Evolutionary conservation across 2,888 invertebrate genomes (phyloP).

Genomic region (Heliothis peltigera): DNA sequence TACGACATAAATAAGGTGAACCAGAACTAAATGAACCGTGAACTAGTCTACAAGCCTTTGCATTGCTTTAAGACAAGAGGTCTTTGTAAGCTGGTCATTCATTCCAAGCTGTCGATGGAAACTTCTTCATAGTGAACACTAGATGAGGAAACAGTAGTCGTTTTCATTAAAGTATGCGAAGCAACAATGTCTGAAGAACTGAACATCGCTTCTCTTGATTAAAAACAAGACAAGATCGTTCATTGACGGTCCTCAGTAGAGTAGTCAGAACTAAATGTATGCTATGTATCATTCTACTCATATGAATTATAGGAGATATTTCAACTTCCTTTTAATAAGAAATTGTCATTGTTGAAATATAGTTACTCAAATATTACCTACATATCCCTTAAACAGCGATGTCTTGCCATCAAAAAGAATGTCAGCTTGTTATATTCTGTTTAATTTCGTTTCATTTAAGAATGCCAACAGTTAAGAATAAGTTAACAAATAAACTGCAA

Average conservation of each 20-base stretch:
- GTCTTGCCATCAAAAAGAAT: no score
- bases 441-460: no score
- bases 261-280: no score
- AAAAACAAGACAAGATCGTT: conserved; percentile 15
- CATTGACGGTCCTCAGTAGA: neutral
- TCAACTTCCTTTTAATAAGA: no score
- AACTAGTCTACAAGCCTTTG: conserved; percentile 59
- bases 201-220: conserved; percentile 20
- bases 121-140: conserved; percentile 27
- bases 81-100: conserved; percentile 60
- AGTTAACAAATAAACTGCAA: neutral
- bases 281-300: no score
- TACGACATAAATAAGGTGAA: conserved; percentile 61
- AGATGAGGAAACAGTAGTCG: conserved; percentile 41
- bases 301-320: no score
- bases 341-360: no score
- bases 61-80: conserved; percentile 50
- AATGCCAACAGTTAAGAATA: neutral
- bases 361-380: no score
- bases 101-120: conserved; percentile 10
- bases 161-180: conserved; percentile 28
- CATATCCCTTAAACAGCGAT: no score
- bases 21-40: conserved; percentile 64
- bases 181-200: conserved; percentile 11
- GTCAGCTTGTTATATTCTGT: no score